A percentile compares a stretch with the other conserved stretches of the same genome.
Evolutionary conservation across 2,888 invertebrate genomes (phyloP).

Genomic region (Dendrolimus pini): DNA sequence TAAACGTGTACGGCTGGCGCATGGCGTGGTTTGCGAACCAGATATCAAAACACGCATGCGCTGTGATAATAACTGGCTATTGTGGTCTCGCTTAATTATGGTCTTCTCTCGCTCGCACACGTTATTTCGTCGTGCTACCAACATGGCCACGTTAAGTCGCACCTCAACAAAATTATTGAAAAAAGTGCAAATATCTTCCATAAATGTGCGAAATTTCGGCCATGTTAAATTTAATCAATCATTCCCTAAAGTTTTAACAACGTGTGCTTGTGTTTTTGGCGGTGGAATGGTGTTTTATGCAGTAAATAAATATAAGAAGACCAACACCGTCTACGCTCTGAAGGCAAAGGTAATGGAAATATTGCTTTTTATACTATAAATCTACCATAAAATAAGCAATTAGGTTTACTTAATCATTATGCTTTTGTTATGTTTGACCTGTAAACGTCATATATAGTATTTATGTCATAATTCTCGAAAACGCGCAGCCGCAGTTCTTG

Average conservation of each 20-base stretch:
- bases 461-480: slow-evolving; percentile 29
- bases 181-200: slow-evolving; percentile 50
- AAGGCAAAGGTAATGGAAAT: slow-evolving; percentile 55
- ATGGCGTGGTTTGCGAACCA: background rate
- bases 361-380: slow-evolving; percentile 2
- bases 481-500: slow-evolving; percentile 31
- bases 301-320: slow-evolving; percentile 45
- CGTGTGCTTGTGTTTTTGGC: slow-evolving; percentile 63
- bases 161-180: slow-evolving; percentile 56
- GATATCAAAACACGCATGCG: slow-evolving; percentile 26
- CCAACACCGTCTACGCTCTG: slow-evolving; percentile 61
- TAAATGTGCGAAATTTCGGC: slow-evolving; percentile 48
- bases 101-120: slow-evolving; percentile 32
- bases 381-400: background rate
- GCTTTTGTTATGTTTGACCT: background rate
- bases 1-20: too few relatives aligned
- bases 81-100: background rate
- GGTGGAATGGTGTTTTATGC: slow-evolving; percentile 56
- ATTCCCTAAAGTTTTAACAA: slow-evolving; percentile 41
- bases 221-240: slow-evolving; percentile 41
- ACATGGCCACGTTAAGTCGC: slow-evolving; percentile 72
- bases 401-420: too few relatives aligned
- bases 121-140: slow-evolving; percentile 61
- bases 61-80: slow-evolving; percentile 4
- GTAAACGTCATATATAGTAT: slow-evolving; percentile 7